Evolutionary conservation across 2,797 vertebrate genomes (phyloP).

Genomic region (Rhincodon typus): DNA sequence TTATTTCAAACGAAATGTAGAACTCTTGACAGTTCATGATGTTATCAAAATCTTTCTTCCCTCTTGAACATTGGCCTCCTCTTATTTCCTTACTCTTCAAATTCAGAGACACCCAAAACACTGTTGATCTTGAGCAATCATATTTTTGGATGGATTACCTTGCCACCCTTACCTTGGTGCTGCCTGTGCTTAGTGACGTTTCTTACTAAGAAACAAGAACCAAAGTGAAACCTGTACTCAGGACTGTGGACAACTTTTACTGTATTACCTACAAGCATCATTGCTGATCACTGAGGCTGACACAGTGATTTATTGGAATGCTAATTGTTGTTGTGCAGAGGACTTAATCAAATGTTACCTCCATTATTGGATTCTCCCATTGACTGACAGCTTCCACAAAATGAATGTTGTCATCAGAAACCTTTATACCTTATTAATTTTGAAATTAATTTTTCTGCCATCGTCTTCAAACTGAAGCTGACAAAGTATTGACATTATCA

Average conservation of each 20-base stretch:
- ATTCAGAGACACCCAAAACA: not conserved
- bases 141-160: not conserved
- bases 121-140: not conserved
- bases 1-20: no score
- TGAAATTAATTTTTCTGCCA: not conserved
- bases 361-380: not conserved
- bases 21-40: no score
- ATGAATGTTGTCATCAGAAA: not conserved
- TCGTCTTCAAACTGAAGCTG: not conserved
- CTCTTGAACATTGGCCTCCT: not conserved
- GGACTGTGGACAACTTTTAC: not conserved
- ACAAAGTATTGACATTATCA: constrained; percentile 6
- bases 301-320: constrained; percentile 11
- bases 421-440: constrained; percentile 9
- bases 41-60: not conserved
- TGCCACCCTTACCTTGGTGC: not conserved
- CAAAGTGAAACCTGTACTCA: not conserved
- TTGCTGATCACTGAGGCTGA: not conserved
- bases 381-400: not conserved
- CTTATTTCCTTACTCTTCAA: not conserved
- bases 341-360: not conserved
- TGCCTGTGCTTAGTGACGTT: not conserved
- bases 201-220: not conserved
- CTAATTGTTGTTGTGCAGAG: constrained; percentile 5
- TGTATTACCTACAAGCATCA: no score